Evolutionary conservation across 64 coral and sea anemone genomes (phyloP), one percentile per base, ranked within the genome.

Genomic region (Stylophora pistillata): DNA sequence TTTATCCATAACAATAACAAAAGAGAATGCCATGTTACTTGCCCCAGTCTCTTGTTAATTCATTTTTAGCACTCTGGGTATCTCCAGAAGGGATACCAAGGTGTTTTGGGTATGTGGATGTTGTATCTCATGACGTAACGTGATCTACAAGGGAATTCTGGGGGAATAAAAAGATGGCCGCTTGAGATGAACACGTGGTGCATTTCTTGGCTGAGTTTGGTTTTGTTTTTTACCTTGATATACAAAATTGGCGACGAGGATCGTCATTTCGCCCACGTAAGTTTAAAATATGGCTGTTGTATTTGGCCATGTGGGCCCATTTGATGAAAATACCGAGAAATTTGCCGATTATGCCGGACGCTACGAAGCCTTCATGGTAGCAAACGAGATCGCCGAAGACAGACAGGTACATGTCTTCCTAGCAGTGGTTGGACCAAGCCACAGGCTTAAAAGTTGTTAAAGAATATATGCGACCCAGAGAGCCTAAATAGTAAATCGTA

Each of bases 191-290:
- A 20, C 58, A 15, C 58, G 58, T 61, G 58, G 58, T 14, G 15
- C 21, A 18, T 61, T 61, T 61, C 21, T 3, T 61, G 15, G 58
- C 58, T 17, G 58, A 61, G 15, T 61, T 61, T 15, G 15, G 5
- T 61, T 20, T 61, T 61, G 58, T 61, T 15, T 17, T 61, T 15
- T 14, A 61, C 58, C 58, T 61, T 61, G 2, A 61, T 17, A 81
- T 81, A 81, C 56, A 81, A 81, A 56, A 81, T 23, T 88, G 86
- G 74, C 57, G 74, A 88, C 86, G 86, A 88, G 86, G 72, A 58
- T 69, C 14, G 69, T 31, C 15, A 23, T 58, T 32, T 56, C 21
- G 70, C 28, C 53, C 23, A 30, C 47, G 10, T 2, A 11, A n/a
- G 78, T 28, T 55, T 58, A 61, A 28, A 62, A 12, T 18, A 86